Evolutionary conservation across 2,113 vertebrate genomes (phyloP), one percentile per base, ranked within the genome.

Genomic region (Carettochelys insculpta): DNA sequence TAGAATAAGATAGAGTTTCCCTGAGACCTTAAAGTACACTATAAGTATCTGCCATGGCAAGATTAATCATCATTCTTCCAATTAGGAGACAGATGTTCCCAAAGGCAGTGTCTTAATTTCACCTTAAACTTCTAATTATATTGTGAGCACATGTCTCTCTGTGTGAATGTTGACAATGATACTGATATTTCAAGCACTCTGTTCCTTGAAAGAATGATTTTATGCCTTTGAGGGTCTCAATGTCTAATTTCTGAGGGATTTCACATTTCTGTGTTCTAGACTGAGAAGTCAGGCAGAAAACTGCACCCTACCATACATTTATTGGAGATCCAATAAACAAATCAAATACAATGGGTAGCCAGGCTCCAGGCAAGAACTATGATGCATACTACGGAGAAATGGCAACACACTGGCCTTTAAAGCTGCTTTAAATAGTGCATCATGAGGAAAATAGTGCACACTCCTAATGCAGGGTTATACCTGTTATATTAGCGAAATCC

Each of bases 41-140:
- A 65, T 48, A 91, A 93, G 47, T 86, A 80, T 91, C 82, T 96
- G 80, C 91, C 2, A 0, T 90, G 51, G 68, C 73, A 92, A 51
- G 75, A 90, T 94, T 94, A 94, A 95, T 92, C 9, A 85, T 88
- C 1, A 11, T 88, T 92, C 88, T 86, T 77, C 53, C 91, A 92
- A 90, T 82, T 95, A 94, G 85, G 77, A 92, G 47, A 77, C 41
- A 90, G 79, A 85, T 61, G 91, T 94, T 96, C 94, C 95, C 83
- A 96, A 95, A 92, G 96, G 93, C 92, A 89, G 75, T 82, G n/a
- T 85, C 92, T 94, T 93, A 92, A 90, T 94, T 94, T 94, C 93
- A 92, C 85, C 86, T 89, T 96, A 94, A 94, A 94, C 93, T 95
- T 93, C 85, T 94, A 94, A 95, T 96, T 93, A 95, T 88, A 90